phyloP scores from a whole-genome alignment of 1,140 invertebrate genomes.

The Contarinia nasturtii region DNA sequence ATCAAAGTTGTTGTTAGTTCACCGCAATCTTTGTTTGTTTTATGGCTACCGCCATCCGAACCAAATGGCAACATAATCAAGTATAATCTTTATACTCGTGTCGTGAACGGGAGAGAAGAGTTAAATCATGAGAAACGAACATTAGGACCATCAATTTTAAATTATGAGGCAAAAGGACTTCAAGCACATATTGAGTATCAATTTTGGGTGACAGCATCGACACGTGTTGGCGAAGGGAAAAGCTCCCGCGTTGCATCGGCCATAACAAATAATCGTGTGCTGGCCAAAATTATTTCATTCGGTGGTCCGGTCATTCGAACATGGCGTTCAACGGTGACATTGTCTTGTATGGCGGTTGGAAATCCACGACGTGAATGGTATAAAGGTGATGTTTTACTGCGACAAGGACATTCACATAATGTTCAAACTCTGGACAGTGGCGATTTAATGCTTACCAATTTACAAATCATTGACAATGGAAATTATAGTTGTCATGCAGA shows the following conservation, averaged over 20 bases:
- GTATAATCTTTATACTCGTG: conserved; percentile 57
- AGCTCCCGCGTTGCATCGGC: conserved; percentile 46
- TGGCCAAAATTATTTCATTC: conserved; percentile 48
- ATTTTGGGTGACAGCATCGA: conserved; percentile 63
- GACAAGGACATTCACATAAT: conserved; percentile 29
- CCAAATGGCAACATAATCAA: conserved; percentile 64
- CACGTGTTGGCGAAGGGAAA: conserved; percentile 53
- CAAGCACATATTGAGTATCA: conserved; percentile 61
- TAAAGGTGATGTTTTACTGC: conserved; percentile 28
- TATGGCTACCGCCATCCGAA: conserved; percentile 55
- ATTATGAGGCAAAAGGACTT: conserved; percentile 44
- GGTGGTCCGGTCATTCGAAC: conserved; percentile 40
- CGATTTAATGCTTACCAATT: conserved; percentile 38
- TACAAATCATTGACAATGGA: conserved; percentile 43
- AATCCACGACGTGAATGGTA: conserved; percentile 45
- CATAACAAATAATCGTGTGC: conserved; percentile 31
- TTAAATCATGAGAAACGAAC: conserved; percentile 45
- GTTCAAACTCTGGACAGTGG: conserved; percentile 39
- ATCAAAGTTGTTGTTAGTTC: conserved; percentile 65
- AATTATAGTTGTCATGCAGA: conserved; percentile 60
- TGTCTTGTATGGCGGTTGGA: conserved; percentile 45
- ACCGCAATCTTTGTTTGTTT: conserved; percentile 51
- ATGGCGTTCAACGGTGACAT: conserved; percentile 38
- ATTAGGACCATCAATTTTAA: conserved; percentile 37
- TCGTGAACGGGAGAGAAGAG: conserved; percentile 45